phyloP scores from a whole-genome alignment of 2,888 invertebrate genomes.

The Ormia ochracea region DNA sequence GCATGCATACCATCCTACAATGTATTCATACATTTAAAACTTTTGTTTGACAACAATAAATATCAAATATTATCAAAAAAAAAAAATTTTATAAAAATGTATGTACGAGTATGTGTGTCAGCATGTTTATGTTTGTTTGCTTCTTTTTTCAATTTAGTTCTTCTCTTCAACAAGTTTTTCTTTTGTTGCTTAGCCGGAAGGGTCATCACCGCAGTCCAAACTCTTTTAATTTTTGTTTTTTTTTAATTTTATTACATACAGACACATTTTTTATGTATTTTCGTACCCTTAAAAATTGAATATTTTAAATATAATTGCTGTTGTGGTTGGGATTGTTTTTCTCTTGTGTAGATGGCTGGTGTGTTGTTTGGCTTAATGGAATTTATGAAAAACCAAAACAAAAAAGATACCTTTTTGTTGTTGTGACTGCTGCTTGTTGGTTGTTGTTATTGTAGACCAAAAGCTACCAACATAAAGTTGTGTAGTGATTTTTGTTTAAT shows the following conservation, averaged over 20 bases:
- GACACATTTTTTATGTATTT: constrained; percentile 14
- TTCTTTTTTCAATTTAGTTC: constrained; percentile 8
- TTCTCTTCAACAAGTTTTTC: neutral
- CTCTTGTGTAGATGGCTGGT: constrained; percentile 30
- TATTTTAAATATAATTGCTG: constrained; percentile 38
- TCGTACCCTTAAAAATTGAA: constrained; percentile 29
- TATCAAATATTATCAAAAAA: no score
- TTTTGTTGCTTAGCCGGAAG: constrained; percentile 8
- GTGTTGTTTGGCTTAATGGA: constrained; percentile 61
- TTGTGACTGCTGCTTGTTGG: constrained; percentile 37
- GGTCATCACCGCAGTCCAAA: constrained; percentile 6
- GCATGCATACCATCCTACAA: no score
- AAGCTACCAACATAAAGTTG: constrained; percentile 22
- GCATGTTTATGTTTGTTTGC: neutral
- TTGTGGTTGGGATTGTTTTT: neutral
- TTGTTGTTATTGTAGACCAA: constrained; percentile 24
- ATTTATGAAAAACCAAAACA: constrained; percentile 61
- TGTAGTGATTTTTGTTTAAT: constrained; percentile 33
- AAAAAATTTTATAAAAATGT: no score
- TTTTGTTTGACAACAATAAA: no score
- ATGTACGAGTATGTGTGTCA: neutral
- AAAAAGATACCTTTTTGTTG: constrained; percentile 43
- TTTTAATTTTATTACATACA: neutral
- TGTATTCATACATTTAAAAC: no score
- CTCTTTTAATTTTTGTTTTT: constrained; percentile 9